phyloP scores from a whole-genome alignment of 2,113 vertebrate species.

The Poeciliopsis retropinna region DNA sequence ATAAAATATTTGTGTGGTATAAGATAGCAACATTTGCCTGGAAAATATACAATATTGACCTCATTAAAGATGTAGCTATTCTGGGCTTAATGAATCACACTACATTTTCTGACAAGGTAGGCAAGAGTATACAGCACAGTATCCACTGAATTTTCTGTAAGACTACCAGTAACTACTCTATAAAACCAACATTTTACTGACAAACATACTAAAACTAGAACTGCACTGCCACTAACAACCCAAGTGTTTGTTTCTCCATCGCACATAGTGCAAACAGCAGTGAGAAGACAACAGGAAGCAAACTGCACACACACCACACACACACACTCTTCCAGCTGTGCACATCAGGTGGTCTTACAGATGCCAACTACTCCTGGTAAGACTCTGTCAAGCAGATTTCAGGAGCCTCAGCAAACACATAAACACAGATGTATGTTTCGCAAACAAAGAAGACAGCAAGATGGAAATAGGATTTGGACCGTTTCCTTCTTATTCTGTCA shows the following conservation, averaged over 20 bases:
- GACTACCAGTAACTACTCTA: conserved; percentile 4
- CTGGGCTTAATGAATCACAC: background rate
- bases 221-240: conserved; percentile 14
- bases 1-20: no score
- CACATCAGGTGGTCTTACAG: conserved; percentile 40
- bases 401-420: conserved; percentile 13
- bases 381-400: conserved; percentile 51
- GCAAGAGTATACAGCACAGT: conserved; percentile 30
- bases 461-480: conserved; percentile 59
- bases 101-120: conserved; percentile 22
- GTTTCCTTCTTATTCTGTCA: conserved; percentile 34
- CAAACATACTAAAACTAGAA: background rate
- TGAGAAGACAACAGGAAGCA: conserved; percentile 30
- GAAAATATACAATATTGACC: no score
- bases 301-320: conserved; percentile 9
- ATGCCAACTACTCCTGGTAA: conserved; percentile 54
- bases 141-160: conserved; percentile 32
- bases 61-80: background rate
- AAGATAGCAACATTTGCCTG: no score
- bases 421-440: background rate
- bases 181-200: conserved; percentile 2
- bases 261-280: conserved; percentile 18
- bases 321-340: conserved; percentile 45
- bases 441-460: conserved; percentile 16
- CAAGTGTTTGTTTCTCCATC: conserved; percentile 13